A percentile compares a stretch with the other conserved stretches of the same genome.
Conservation (phyloP, 2,797 vertebrate genomes). For the Crotalus adamanteus region DNA sequence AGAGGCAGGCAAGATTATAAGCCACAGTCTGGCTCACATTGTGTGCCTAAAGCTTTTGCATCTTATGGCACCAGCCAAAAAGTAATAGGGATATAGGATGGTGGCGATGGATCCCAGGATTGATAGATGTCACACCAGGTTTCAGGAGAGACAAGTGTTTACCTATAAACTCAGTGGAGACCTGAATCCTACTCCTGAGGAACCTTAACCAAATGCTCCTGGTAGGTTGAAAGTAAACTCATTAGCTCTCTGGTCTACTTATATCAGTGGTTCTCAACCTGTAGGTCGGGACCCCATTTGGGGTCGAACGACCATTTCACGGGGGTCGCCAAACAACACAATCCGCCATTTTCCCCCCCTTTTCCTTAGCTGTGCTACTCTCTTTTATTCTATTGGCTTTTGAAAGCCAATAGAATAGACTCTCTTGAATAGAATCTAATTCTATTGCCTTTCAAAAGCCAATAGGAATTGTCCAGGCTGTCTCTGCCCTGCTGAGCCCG, state of each 20-base stretch:
- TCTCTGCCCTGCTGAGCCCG: too few species aligned
- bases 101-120: neutral
- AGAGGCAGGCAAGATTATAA: neutral
- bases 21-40: neutral
- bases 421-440: too few species aligned
- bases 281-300: too few species aligned
- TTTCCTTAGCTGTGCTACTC: too few species aligned
- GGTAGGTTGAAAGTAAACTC: neutral
- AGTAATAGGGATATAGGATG: neutral
- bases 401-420: too few species aligned
- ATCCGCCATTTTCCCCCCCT: too few species aligned
- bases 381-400: too few species aligned
- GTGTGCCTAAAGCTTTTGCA: neutral
- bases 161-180: neutral
- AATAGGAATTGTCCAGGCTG: too few species aligned
- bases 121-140: neutral
- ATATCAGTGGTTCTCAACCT: neutral
- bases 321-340: too few species aligned
- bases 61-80: neutral
- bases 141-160: neutral
- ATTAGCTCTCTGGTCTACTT: neutral
- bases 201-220: neutral
- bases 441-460: too few species aligned
- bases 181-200: neutral
- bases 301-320: too few species aligned